Percentiles rank a stretch among this genome's conserved stretches.
phyloP scores from a whole-genome alignment of 2,888 invertebrate genomes.

The Liposcelis brunnea region DNA sequence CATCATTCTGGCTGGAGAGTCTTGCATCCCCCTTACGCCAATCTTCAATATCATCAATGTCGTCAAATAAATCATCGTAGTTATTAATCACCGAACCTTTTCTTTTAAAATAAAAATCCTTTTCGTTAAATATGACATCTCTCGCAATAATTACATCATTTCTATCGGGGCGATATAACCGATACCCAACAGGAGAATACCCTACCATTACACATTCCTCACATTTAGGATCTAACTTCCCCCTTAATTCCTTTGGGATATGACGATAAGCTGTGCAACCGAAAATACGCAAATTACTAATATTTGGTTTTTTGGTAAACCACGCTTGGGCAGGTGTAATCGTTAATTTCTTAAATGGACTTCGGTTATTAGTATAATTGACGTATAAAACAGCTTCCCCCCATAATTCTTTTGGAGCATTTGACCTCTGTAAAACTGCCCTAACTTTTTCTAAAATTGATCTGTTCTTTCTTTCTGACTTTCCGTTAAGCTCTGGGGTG shows the following conservation, averaged over 20 bases:
- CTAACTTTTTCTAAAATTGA: slow-evolving; percentile 9
- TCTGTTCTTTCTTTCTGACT: slow-evolving; percentile 9
- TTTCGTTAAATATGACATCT: slow-evolving; percentile 5
- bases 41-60: too few relatives aligned
- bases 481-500: slow-evolving; percentile 11
- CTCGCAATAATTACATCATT: not conserved
- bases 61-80: too few relatives aligned
- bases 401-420: slow-evolving; percentile 1
- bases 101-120: too few relatives aligned
- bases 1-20: too few relatives aligned
- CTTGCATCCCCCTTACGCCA: too few relatives aligned
- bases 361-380: not conserved
- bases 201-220: slow-evolving; percentile 6
- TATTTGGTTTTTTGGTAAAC: not conserved
- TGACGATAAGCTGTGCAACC: slow-evolving; percentile 2
- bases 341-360: not conserved
- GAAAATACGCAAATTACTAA: not conserved
- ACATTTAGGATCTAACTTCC: not conserved
- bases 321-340: not conserved
- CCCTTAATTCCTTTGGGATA: not conserved
- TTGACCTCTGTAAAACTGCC: not conserved
- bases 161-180: slow-evolving; percentile 3
- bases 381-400: not conserved
- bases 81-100: too few relatives aligned
- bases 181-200: slow-evolving; percentile 6